Base-by-base conservation (phyloP, 2,113 vertebrate genomes). In the Danio rerio region DNA sequence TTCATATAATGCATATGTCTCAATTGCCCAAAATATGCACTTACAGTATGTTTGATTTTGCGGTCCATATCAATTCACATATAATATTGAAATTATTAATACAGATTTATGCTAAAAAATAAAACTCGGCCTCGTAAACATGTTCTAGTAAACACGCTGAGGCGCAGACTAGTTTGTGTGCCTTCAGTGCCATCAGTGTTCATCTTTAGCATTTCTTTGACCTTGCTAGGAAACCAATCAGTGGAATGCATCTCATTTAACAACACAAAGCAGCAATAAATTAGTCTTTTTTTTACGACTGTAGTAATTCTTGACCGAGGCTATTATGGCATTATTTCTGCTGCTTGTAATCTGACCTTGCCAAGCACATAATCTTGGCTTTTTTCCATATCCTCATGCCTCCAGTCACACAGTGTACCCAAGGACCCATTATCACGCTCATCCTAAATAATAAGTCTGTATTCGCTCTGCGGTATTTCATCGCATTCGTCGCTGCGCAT, bases 171-270 rank as follows among this genome's bases (percentile, higher is more conserved):
- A 68, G 43, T 16, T n/a, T 68, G 62, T 42, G 3, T 68, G 7
- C 68, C 47, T 10, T 15, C 66, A 13, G 45, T 70, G n/a, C 45
- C 18, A 62, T 69, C 18, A 76, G 49, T 65, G 50, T 49, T 50
- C 70, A 75, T 72, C 63, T 55, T 78, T 73, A 83, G 85, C 50
- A 66, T 86, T 84, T 80, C 49, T 20, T 47, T 31, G 10, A 56
- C 42, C 69, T 69, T 71, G 82, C 85, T 79, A 87, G 87, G 85
- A 89, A 83, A 88, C 79, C n/a, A n/a, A 45, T 84, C 65, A 79
- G 50, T 16, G 72, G 74, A 86, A 87, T 87, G 78, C 82, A 56
- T 79, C 72, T 47, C 73, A n/a, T 69, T 82, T 59, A 75, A 53
- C 47, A 42, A 63, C 61, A 59, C 40, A 52, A 73, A 50, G 83